A percentile compares a stretch with the other conserved stretches of the same genome.
These are phyloP conservation scores for Piezodorus guildinii DNA, from an alignment of 1,140 invertebrate genomes.

Conservation along the genomic window DNA sequence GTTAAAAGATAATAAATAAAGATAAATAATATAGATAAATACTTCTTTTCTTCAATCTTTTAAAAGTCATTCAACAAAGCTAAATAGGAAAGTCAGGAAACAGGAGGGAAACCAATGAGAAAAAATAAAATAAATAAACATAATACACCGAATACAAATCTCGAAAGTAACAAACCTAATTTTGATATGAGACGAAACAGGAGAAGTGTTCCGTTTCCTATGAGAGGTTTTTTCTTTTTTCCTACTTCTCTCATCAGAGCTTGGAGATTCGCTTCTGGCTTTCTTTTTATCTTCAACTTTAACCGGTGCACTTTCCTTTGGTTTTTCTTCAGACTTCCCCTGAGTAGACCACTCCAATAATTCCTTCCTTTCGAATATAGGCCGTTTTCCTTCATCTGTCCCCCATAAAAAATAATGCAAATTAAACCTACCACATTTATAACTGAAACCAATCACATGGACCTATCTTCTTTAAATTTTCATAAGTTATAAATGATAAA, in stretches of 20 bases:
- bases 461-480: too few species aligned
- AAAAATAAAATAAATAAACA: background rate
- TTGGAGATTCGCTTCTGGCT: background rate
- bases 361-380: slow-evolving; percentile 6
- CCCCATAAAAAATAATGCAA: background rate
- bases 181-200: background rate
- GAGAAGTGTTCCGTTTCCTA: background rate
- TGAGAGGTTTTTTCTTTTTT: background rate
- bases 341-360: background rate
- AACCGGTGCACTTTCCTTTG: background rate
- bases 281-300: background rate
- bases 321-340: background rate
- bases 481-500: too few species aligned
- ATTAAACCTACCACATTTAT: too few species aligned
- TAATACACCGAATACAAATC: background rate
- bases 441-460: too few species aligned
- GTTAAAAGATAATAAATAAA: too few species aligned
- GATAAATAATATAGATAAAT: too few species aligned
- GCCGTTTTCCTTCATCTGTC: slow-evolving; percentile 8
- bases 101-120: background rate
- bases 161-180: background rate
- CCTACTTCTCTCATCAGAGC: background rate
- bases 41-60: too few species aligned
- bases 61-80: background rate
- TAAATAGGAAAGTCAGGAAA: background rate